phyloP scores from a whole-genome alignment of 2,113 vertebrate genomes.

The Meleagris gallopavo region DNA sequence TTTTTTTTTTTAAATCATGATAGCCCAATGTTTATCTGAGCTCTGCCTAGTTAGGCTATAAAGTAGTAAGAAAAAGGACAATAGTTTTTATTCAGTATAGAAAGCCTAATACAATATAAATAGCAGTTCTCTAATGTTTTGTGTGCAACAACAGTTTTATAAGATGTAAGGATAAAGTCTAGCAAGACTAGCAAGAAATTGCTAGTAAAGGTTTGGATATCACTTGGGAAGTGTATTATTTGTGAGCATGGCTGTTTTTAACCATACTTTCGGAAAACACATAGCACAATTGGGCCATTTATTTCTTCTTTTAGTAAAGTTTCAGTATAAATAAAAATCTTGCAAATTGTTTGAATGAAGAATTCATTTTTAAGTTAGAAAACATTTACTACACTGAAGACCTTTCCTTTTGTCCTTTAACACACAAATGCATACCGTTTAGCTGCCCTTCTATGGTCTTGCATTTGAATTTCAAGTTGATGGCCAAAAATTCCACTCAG shows the following conservation, averaged over 20 bases:
- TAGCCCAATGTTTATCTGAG: background rate
- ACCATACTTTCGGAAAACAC: background rate
- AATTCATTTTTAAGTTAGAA: background rate
- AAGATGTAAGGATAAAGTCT: background rate
- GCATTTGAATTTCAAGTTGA: background rate
- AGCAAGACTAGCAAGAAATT: background rate
- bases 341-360: background rate
- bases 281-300: background rate
- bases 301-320: fast-evolving
- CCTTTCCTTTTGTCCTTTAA: background rate
- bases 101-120: background rate
- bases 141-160: background rate
- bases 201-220: background rate
- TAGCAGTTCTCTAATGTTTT: background rate
- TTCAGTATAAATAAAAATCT: background rate
- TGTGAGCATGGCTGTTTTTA: background rate
- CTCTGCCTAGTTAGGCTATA: background rate
- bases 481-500: background rate
- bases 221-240: background rate
- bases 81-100: background rate
- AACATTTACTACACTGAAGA: background rate
- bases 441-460: background rate
- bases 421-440: background rate
- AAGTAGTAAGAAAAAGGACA: background rate
- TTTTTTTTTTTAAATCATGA: background rate